Conservation (phyloP, 2,888 invertebrate genomes). For the Agrilus cyanescens region DNA sequence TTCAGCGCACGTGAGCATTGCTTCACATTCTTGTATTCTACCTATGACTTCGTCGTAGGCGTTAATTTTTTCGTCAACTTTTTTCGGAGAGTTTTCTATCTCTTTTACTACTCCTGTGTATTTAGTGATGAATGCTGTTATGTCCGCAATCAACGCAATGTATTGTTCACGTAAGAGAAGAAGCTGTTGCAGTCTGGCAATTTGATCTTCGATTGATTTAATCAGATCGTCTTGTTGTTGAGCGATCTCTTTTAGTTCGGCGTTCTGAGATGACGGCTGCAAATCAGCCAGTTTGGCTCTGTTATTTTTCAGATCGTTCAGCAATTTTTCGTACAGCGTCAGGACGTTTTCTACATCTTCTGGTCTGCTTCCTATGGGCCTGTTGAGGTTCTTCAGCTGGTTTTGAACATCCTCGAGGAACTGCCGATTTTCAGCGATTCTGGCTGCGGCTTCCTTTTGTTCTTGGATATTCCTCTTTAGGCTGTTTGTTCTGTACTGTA, state of each 20-base stretch:
- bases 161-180: slow-evolving; percentile 78
- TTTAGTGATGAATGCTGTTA: slow-evolving; percentile 75
- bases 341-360: slow-evolving; percentile 83
- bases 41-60: slow-evolving; percentile 75
- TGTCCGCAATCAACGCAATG: slow-evolving; percentile 74
- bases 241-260: slow-evolving; percentile 67
- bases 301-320: slow-evolving; percentile 65
- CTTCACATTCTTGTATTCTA: slow-evolving; percentile 85
- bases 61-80: slow-evolving; percentile 76
- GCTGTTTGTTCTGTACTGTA: slow-evolving; percentile 61
- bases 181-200: slow-evolving; percentile 66
- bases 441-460: slow-evolving; percentile 68
- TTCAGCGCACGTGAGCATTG: slow-evolving; percentile 70
- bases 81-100: slow-evolving; percentile 72
- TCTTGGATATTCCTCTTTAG: slow-evolving; percentile 69
- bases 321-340: slow-evolving; percentile 63
- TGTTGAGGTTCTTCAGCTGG: slow-evolving; percentile 69
- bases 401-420: slow-evolving; percentile 74
- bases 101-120: slow-evolving; percentile 76
- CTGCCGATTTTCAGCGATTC: slow-evolving; percentile 66
- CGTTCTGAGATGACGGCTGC: slow-evolving; percentile 56
- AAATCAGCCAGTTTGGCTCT: slow-evolving; percentile 67
- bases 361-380: slow-evolving; percentile 75
- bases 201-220: slow-evolving; percentile 73
- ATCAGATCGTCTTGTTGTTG: slow-evolving; percentile 79